Conservation (phyloP, 2,113 vertebrate genomes). For the Lanius collurio region DNA sequence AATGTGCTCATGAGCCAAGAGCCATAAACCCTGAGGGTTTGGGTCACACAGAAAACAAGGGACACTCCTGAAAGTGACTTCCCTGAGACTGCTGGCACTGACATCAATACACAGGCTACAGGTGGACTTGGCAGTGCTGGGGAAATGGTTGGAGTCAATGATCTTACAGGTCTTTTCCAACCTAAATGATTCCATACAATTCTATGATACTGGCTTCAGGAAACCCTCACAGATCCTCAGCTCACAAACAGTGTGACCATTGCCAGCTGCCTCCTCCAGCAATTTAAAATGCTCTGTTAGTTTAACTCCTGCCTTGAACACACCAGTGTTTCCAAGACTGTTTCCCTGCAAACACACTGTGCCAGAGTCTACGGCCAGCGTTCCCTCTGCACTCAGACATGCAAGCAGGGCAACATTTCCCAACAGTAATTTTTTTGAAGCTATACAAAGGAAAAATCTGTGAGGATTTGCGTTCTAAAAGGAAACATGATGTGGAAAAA, state of each 20-base stretch:
- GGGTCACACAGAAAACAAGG: neutral
- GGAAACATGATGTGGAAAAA: accelerated
- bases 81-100: neutral
- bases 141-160: neutral
- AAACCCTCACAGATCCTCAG: neutral
- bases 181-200: neutral
- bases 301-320: neutral
- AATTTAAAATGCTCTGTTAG: neutral
- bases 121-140: neutral
- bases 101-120: neutral
- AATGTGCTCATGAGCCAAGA: neutral
- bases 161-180: neutral
- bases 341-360: neutral
- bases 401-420: accelerated
- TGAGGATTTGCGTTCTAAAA: accelerated
- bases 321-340: neutral
- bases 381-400: accelerated
- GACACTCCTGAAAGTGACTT: neutral
- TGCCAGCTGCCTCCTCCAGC: neutral
- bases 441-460: neutral
- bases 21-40: accelerated
- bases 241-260: accelerated
- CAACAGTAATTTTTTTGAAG: neutral
- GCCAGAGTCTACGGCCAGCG: neutral
- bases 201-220: neutral